Evolutionary conservation across 2,797 vertebrate genomes (phyloP).

Genomic region (Brotula barbata): DNA sequence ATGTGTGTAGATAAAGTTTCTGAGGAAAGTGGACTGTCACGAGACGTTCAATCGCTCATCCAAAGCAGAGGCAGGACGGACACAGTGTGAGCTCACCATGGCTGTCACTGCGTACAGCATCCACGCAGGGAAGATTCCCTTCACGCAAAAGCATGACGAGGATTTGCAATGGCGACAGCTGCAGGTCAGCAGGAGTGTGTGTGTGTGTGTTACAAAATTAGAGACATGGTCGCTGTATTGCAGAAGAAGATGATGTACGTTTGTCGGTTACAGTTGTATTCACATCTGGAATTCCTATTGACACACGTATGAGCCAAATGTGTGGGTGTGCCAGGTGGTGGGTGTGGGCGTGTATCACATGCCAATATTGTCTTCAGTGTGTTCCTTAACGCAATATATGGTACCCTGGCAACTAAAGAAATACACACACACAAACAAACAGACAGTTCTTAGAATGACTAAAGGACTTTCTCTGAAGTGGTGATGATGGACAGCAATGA

Average conservation of each 20-base stretch:
- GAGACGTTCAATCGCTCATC: no score
- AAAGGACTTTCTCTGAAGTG: conserved; percentile 3
- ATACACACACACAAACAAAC: conserved; percentile 40
- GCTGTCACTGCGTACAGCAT: not conserved
- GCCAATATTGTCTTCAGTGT: conserved; percentile 3
- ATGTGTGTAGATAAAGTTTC: no score
- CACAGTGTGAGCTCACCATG: no score
- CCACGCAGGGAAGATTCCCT: not conserved
- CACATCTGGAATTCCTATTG: conserved; percentile 22
- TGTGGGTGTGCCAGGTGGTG: conserved; percentile 28
- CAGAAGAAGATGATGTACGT: conserved; percentile 33
- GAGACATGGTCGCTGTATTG: no score
- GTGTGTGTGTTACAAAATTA: not conserved
- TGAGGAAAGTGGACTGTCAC: no score
- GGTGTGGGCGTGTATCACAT: conserved; percentile 21
- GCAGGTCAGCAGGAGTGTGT: not conserved
- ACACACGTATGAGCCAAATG: conserved; percentile 24
- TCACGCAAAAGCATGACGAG: not conserved
- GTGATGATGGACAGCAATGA: conserved; percentile 37
- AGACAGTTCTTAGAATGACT: conserved; percentile 12
- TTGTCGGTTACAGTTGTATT: conserved; percentile 20
- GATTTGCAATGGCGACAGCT: not conserved
- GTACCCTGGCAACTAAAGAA: conserved; percentile 44
- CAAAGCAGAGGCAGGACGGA: no score
- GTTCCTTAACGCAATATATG: not conserved